These are phyloP conservation scores for Meloidogyne floridensis DNA, from an alignment of 1,140 invertebrate species.

Conservation along the genomic window DNA sequence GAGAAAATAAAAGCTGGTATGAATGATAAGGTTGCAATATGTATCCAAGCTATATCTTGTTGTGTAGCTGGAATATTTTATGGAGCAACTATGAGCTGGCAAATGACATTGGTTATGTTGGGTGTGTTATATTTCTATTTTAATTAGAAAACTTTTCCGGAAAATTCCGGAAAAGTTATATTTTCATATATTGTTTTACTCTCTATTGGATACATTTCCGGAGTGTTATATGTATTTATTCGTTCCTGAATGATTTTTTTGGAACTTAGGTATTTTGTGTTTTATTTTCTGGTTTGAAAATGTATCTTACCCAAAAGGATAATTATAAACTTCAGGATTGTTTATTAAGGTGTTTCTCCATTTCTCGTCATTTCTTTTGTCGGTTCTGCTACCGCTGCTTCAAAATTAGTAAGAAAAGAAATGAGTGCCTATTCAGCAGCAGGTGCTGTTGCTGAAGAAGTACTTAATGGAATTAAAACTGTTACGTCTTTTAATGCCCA, in stretches of 20 bases:
- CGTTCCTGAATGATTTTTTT: too few relatives aligned
- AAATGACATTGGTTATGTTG: slow-evolving; percentile 55
- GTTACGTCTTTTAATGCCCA: slow-evolving; percentile 82
- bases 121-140: slow-evolving; percentile 38
- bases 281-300: too few relatives aligned
- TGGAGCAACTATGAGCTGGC: slow-evolving; percentile 54
- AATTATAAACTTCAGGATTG: background rate
- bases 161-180: background rate
- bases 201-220: too few relatives aligned
- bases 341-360: slow-evolving; percentile 28
- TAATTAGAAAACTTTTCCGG: background rate
- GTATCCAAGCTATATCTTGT: slow-evolving; percentile 70
- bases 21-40: slow-evolving; percentile 81
- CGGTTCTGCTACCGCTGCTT: slow-evolving; percentile 47
- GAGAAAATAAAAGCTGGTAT: slow-evolving; percentile 85
- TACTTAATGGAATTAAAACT: slow-evolving; percentile 77
- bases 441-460: slow-evolving; percentile 79
- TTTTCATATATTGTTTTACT: too few relatives aligned
- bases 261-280: too few relatives aligned
- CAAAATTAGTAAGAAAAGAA: slow-evolving; percentile 73
- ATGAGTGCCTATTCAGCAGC: slow-evolving; percentile 78
- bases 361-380: slow-evolving; percentile 54
- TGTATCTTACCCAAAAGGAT: background rate
- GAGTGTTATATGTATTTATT: too few relatives aligned
- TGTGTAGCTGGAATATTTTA: slow-evolving; percentile 50